Conservation (phyloP, 2,797 vertebrate species). For the Molothrus ater region DNA sequence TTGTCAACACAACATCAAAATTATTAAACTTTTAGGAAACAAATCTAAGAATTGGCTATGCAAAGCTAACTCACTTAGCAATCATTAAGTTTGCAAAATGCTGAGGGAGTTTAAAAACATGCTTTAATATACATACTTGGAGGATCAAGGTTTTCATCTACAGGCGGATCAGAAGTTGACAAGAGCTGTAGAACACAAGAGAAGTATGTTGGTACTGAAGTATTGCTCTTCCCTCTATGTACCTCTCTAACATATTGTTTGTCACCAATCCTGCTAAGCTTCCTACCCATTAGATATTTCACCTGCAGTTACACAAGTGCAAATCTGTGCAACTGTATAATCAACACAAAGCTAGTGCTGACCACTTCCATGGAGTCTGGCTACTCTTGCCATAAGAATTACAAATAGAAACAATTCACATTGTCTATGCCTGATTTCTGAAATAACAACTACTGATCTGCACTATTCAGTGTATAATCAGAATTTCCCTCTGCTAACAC, state of each 20-base stretch:
- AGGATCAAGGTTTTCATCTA: constrained; percentile 89
- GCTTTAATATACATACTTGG: constrained; percentile 82
- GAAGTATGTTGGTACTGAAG: background rate
- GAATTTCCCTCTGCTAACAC: background rate
- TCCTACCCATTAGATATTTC: background rate
- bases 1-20: background rate
- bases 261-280: background rate
- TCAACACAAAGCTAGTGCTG: background rate
- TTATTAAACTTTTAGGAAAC: background rate
- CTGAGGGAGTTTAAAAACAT: background rate
- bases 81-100: background rate
- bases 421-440: background rate
- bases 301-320: background rate
- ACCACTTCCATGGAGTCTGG: background rate
- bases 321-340: background rate
- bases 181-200: constrained; percentile 81
- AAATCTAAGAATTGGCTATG: background rate
- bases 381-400: background rate
- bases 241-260: background rate
- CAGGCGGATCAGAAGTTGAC: constrained; percentile 86
- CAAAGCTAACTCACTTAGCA: background rate
- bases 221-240: background rate
- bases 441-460: background rate
- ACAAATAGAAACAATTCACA: background rate
- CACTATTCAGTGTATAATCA: background rate